These are phyloP conservation scores for Phania funesta DNA, from an alignment of 2,888 invertebrate species.

Conservation along the genomic window DNA sequence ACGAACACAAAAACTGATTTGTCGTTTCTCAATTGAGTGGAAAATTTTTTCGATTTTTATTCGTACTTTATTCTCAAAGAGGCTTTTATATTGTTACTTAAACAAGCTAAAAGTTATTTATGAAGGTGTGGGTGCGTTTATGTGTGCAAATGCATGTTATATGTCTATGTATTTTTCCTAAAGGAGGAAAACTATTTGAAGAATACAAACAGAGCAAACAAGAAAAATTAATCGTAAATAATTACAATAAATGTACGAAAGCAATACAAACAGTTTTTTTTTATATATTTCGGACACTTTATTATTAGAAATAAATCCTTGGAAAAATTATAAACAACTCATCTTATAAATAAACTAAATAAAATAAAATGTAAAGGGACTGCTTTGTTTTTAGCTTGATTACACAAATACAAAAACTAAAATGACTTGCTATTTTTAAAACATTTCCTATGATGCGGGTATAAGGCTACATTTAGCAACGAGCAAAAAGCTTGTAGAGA, in stretches of 20 bases:
- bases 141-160: not conserved
- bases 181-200: not conserved
- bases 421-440: no score
- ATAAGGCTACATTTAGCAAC: no score
- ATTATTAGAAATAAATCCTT: no score
- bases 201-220: not conserved
- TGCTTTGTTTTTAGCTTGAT: no score
- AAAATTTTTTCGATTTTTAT: slow-evolving; percentile 32
- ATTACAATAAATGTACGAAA: not conserved
- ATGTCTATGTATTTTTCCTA: not conserved
- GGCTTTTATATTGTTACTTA: not conserved
- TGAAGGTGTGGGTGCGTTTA: not conserved
- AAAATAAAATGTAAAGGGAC: no score
- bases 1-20: slow-evolving; percentile 44
- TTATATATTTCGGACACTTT: not conserved
- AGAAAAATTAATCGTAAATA: not conserved
- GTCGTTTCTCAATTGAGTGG: slow-evolving; percentile 62
- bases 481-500: no score
- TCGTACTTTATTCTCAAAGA: not conserved
- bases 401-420: no score
- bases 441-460: no score
- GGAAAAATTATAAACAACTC: no score
- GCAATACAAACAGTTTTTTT: not conserved
- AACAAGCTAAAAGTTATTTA: not conserved
- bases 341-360: no score